These are phyloP conservation scores for Drosophila neutralis DNA, from an alignment of 2,888 invertebrate genomes.

Conservation along the genomic window DNA sequence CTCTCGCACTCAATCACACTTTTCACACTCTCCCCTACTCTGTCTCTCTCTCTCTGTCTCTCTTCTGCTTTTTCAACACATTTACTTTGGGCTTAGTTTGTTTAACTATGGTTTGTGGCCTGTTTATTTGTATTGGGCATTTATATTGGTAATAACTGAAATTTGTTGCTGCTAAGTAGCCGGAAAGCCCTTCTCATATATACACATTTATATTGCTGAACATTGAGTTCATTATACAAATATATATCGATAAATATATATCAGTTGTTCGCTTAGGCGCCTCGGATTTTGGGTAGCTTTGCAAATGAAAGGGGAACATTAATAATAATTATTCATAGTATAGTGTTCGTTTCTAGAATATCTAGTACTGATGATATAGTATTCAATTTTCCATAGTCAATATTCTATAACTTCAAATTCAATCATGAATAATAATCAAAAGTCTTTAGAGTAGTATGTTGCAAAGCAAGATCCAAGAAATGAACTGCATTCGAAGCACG, in stretches of 20 bases:
- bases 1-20: neutral
- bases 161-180: slow-evolving; percentile 47
- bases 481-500: too few relatives aligned
- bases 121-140: slow-evolving; percentile 72
- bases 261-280: slow-evolving; percentile 49
- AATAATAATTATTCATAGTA: neutral
- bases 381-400: neutral
- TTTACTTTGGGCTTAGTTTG: slow-evolving; percentile 71
- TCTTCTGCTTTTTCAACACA: slow-evolving; percentile 44
- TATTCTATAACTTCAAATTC: neutral
- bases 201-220: slow-evolving; percentile 34
- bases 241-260: slow-evolving; percentile 12
- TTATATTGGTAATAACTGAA: slow-evolving; percentile 74
- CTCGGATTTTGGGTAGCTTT: slow-evolving; percentile 53
- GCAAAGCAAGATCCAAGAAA: neutral
- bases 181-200: slow-evolving; percentile 46
- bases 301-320: neutral
- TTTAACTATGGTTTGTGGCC: slow-evolving; percentile 52
- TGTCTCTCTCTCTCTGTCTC: neutral
- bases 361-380: neutral
- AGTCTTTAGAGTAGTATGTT: neutral
- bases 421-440: neutral
- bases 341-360: neutral
- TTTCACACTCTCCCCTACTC: slow-evolving; percentile 7
- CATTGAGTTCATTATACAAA: slow-evolving; percentile 11